Conservation (phyloP, 2,113 vertebrate genomes). For the Chlorocebus sabaeus region DNA sequence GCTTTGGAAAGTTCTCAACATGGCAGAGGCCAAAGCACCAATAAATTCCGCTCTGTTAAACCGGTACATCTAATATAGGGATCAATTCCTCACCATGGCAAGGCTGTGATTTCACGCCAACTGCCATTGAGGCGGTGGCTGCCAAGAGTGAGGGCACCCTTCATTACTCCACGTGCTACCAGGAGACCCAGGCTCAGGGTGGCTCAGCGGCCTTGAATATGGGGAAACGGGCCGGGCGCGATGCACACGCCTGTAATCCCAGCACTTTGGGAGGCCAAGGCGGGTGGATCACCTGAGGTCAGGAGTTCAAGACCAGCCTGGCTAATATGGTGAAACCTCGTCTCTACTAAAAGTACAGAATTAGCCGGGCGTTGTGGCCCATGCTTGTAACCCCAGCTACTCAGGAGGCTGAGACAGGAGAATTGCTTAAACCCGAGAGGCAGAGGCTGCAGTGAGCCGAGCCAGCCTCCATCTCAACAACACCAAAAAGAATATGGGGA, state of each 20-base stretch:
- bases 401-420: no score
- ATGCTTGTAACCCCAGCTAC: no score
- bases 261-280: no score
- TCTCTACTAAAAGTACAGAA: no score
- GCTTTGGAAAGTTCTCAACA: slow-evolving; percentile 29
- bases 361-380: no score
- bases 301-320: no score
- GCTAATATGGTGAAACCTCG: no score
- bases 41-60: slow-evolving; percentile 62
- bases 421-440: no score
- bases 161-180: not conserved
- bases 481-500: not conserved
- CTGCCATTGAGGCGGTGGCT: not conserved
- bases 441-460: no score
- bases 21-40: slow-evolving; percentile 47
- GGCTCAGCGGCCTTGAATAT: not conserved
- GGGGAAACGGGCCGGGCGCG: fast-evolving
- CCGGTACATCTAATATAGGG: slow-evolving; percentile 44
- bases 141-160: not conserved
- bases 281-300: no score
- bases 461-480: no score
- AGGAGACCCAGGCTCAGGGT: not conserved
- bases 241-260: no score
- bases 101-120: not conserved
- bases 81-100: not conserved